These are phyloP conservation scores for Polyommatus iphigenia DNA, from an alignment of 2,888 invertebrate genomes.

Conservation along the genomic window DNA sequence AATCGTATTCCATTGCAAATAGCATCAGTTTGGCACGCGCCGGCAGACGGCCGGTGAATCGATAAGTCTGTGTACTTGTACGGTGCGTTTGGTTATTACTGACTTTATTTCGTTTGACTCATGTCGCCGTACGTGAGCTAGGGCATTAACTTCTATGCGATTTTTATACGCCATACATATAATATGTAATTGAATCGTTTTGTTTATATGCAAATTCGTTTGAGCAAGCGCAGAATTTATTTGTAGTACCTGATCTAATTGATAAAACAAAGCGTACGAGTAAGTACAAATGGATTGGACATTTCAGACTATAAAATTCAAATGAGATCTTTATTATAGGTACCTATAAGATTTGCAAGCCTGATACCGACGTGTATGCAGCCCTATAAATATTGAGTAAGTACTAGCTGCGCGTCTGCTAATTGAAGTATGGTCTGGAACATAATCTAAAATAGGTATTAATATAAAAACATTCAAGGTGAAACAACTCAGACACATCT, in stretches of 20 bases:
- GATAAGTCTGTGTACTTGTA: constrained; percentile 63
- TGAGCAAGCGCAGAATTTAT: constrained; percentile 39
- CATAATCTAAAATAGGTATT: neutral
- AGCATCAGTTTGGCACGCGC: constrained; percentile 77
- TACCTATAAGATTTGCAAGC: constrained; percentile 13
- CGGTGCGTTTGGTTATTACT: constrained; percentile 59
- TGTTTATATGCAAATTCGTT: constrained; percentile 42
- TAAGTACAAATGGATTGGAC: constrained; percentile 33
- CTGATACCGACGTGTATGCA: neutral
- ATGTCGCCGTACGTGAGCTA: constrained; percentile 66
- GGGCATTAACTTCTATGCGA: constrained; percentile 70
- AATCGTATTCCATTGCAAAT: constrained; percentile 73
- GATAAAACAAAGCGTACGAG: constrained; percentile 35
- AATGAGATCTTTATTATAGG: constrained; percentile 23
- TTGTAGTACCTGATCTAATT: constrained; percentile 38
- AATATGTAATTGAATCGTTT: constrained; percentile 40
- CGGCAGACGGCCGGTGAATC: constrained; percentile 68
- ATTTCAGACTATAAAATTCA: constrained; percentile 33
- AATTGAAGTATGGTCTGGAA: neutral
- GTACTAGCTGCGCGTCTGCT: neutral
- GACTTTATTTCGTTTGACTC: constrained; percentile 71
- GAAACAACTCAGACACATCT: neutral
- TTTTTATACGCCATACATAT: constrained; percentile 49
- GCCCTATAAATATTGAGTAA: neutral
- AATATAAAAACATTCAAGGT: neutral